Percentiles rank a stretch among this genome's conserved stretches.
Conservation (phyloP, 2,888 invertebrate genomes). For the Standfussiana lucernea region DNA sequence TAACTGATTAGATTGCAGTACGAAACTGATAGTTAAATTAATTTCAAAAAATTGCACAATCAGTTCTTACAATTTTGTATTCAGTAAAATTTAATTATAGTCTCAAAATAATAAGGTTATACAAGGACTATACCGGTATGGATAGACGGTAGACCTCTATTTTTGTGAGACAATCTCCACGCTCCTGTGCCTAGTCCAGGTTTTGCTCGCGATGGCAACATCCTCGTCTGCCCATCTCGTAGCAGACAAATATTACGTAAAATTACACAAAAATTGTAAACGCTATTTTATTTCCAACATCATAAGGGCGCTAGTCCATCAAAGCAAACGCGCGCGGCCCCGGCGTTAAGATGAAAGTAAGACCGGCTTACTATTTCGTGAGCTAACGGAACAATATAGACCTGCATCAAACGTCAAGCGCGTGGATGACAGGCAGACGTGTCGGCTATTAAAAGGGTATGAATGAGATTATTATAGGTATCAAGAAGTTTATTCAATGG, state of each 20-base stretch:
- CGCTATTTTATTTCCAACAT: slow-evolving; percentile 11
- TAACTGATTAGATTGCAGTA: neutral
- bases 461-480: slow-evolving; percentile 30
- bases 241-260: no score
- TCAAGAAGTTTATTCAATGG: slow-evolving; percentile 21
- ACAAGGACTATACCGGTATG: neutral
- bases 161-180: neutral
- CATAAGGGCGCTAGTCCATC: slow-evolving; percentile 39
- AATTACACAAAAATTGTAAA: neutral
- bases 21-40: slow-evolving; percentile 5
- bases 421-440: slow-evolving; percentile 49
- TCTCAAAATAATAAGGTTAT: neutral
- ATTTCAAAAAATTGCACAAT: neutral
- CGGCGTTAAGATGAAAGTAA: slow-evolving; percentile 47
- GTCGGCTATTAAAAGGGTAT: slow-evolving; percentile 41
- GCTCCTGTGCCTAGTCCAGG: neutral
- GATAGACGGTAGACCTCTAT: neutral
- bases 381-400: slow-evolving; percentile 40
- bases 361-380: slow-evolving; percentile 40
- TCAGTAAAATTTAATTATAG: neutral
- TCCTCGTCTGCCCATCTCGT: neutral
- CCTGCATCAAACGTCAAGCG: slow-evolving; percentile 56
- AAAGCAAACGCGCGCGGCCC: slow-evolving; percentile 20
- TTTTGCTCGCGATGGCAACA: neutral
- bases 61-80: neutral